Conservation (phyloP, 1,140 invertebrate species). For the Conus ventricosus region DNA sequence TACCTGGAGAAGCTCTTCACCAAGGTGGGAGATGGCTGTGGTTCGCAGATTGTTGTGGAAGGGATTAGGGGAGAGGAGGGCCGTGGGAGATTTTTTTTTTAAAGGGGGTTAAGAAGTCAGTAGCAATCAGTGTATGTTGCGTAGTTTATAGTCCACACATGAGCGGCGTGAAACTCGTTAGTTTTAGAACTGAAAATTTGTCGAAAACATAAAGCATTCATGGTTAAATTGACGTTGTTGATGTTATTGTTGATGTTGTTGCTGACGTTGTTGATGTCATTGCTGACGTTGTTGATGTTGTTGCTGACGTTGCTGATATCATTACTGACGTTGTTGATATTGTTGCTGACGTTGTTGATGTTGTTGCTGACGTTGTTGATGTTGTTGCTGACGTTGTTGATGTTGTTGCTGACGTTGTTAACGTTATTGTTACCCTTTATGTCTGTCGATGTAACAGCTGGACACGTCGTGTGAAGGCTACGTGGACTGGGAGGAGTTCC, state of each 20-base stretch:
- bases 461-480: slow-evolving; percentile 70
- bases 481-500: slow-evolving; percentile 74
- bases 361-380: too few relatives aligned
- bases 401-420: too few relatives aligned
- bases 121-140: too few relatives aligned
- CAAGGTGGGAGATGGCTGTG: too few relatives aligned
- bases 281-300: neutral
- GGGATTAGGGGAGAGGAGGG: neutral
- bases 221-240: neutral
- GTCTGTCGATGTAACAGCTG: slow-evolving; percentile 51
- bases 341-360: too few relatives aligned
- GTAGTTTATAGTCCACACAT: too few relatives aligned
- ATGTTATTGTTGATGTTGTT: slow-evolving; percentile 26
- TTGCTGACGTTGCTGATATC: neutral
- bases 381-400: too few relatives aligned
- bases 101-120: neutral
- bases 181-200: too few relatives aligned
- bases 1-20: slow-evolving; percentile 72
- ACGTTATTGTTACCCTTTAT: too few relatives aligned
- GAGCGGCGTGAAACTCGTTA: too few relatives aligned
- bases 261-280: slow-evolving; percentile 31
- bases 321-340: neutral
- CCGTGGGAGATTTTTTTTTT: neutral
- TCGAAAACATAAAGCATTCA: neutral
- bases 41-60: neutral